Evolutionary conservation across 2,797 vertebrate species (phyloP).

Genomic region (Callimico goeldii): DNA sequence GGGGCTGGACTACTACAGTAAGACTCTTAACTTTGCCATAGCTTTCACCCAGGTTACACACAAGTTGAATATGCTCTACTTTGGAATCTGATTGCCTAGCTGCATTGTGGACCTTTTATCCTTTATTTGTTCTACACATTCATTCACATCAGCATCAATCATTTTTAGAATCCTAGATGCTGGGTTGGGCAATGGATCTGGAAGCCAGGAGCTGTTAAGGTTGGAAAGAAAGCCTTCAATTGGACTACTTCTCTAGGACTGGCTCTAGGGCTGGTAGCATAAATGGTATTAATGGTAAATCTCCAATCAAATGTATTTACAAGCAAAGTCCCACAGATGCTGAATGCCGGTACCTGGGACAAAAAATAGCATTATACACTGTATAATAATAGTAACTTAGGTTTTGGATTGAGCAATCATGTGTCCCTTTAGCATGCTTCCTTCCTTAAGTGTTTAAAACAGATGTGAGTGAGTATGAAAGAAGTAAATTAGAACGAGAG

Average conservation of each 20-base stretch:
- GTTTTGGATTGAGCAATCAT: neutral
- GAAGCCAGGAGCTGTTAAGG: neutral
- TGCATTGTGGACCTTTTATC: neutral
- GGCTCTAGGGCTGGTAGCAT: neutral
- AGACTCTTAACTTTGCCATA: neutral
- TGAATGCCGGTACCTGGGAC: neutral
- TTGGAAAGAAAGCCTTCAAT: neutral
- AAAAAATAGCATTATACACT: neutral
- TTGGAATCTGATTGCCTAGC: neutral
- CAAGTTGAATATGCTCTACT: neutral
- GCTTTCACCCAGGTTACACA: neutral
- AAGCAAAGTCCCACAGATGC: neutral
- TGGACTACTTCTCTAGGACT: neutral
- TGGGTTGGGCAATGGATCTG: neutral
- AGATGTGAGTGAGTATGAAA: neutral
- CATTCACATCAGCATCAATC: neutral
- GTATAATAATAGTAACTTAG: neutral
- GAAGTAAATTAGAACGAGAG: neutral
- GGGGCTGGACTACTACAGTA: neutral
- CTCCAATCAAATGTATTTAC: neutral
- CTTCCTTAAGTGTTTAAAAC: neutral
- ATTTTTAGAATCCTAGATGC: neutral
- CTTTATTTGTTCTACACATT: neutral
- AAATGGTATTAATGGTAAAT: neutral
- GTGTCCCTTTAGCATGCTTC: neutral